Conservation (phyloP, 2,113 vertebrate genomes). For the Ciconia maguari region DNA sequence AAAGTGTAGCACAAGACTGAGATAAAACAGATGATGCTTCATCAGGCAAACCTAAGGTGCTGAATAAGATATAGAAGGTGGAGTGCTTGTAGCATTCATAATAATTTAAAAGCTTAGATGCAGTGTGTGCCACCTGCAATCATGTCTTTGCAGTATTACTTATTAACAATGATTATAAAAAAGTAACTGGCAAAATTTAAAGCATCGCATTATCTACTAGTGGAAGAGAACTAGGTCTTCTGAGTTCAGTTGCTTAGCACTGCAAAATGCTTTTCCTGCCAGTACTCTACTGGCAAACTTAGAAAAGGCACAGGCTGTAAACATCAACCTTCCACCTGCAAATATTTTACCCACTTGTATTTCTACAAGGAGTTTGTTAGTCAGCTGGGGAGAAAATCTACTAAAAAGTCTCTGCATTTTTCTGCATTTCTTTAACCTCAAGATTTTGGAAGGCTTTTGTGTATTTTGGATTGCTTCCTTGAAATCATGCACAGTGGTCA, state of each 20-base stretch:
- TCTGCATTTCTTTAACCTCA: not conserved
- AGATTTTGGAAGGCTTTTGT: not conserved
- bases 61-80: constrained; percentile 15
- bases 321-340: not conserved
- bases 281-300: not conserved
- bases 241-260: not conserved
- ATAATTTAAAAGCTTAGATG: constrained; percentile 56
- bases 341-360: not conserved
- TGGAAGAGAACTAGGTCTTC: not conserved
- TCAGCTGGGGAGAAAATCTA: rapidly evolving
- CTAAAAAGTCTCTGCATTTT: not conserved
- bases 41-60: not conserved
- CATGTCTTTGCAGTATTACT: constrained; percentile 28
- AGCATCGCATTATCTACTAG: not conserved
- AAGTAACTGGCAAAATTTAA: constrained; percentile 34
- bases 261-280: not conserved
- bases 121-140: constrained; percentile 6
- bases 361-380: not conserved
- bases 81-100: constrained; percentile 51
- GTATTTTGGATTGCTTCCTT: not conserved
- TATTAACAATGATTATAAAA: constrained; percentile 58
- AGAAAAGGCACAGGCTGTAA: not conserved
- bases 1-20: not conserved
- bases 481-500: not conserved
- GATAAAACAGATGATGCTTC: not conserved